Base-by-base conservation (phyloP, 2,113 vertebrate species). In the Strigops habroptila region DNA sequence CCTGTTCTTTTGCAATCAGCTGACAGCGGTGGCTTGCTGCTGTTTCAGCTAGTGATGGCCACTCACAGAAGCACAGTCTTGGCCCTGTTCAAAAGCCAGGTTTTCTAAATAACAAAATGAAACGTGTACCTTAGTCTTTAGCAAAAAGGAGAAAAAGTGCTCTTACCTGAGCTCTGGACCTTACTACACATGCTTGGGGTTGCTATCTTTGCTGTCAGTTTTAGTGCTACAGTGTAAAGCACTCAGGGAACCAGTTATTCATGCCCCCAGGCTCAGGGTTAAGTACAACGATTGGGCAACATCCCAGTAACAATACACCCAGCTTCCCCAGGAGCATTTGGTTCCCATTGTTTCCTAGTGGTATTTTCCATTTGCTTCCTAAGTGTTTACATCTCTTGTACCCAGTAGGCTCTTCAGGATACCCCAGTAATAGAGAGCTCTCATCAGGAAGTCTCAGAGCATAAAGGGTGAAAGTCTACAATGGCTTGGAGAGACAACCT, bases 291-390 rank as follows among this genome's bases (percentile, higher is more conserved):
- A 5, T 7, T 75, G 88, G 90, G 95, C 95, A 88, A 9, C 41
- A 41, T 62, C 93, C 93, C 93, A 91, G 80, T 23, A 92, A 93
- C 51, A 93, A 93, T 55, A 94, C 7, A 71, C 9, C 51, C 82
- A 57, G 69, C 69, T 88, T 88, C 86, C 90, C 84, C 31, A 12
- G 68, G 13, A 91, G 60, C 60, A 55, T 1, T n/a, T 53, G 51
- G 33, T 53, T 91, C 76, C 60, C 55, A 28, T 55, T 93, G 90
- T 71, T 91, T 78, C 93, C 85, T 60, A 37, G 30, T 53, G 55
- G 30, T 84, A 93, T 88, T 96, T 96, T 90, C 85, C 88, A 94
- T 52, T 81, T 46, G 41, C 68, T 86, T 49, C 52, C 62, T 43
- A n/a, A 90, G 52, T 21, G 82, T 76, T 94, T 49, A 31, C 23